Base-by-base conservation (phyloP, 2,797 vertebrate genomes). In the Lagodon rhomboides region DNA sequence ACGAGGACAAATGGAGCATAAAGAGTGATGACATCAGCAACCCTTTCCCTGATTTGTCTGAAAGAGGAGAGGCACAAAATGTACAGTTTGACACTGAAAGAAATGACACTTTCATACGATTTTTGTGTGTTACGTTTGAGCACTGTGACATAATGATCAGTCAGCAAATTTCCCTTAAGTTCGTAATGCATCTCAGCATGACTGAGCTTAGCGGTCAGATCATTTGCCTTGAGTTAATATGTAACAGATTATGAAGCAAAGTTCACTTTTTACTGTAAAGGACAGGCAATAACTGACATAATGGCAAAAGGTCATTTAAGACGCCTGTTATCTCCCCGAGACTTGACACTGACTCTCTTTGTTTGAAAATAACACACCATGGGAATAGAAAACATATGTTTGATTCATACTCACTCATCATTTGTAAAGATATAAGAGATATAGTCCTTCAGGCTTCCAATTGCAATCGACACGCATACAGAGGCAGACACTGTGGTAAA, bases 391-490 rank as follows among this genome's bases (percentile, higher is more conserved):
- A 41, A 1, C 4, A 34, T 2, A 4, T 30, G 15, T 25, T 23
- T n/a, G 41, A 16, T 5, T 25, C n/a, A 15, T 73, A 96, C 97
- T 96, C 79, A 98, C 97, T 95, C 86, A 23, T 98, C 96, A 0
- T 60, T 76, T 67, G 97, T 96, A 73, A 98, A 98, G 71, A 97
- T 25, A 18, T 95, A 95, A 2, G 96, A 94, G 85, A 98, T 89
- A 5, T 96, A 44, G 0, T 95, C 71, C 87, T 93, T 97, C 0
- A 94, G 62, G 75, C 90, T 27, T 46, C 90, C 93, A 38, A 94
- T 44, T 8, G 95, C 17, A 55, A 75, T 2, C 3, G 92, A 70
- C 75, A 96, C 30, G 81, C 95, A 67, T n/a, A 93, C 0, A 23
- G 94, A 87, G 47, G 95, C 23, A 1, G 65, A 87, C 3, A n/a